These are phyloP conservation scores for Drosophila atroscutellata DNA, from an alignment of 2,888 invertebrate species.

Conservation along the genomic window DNA sequence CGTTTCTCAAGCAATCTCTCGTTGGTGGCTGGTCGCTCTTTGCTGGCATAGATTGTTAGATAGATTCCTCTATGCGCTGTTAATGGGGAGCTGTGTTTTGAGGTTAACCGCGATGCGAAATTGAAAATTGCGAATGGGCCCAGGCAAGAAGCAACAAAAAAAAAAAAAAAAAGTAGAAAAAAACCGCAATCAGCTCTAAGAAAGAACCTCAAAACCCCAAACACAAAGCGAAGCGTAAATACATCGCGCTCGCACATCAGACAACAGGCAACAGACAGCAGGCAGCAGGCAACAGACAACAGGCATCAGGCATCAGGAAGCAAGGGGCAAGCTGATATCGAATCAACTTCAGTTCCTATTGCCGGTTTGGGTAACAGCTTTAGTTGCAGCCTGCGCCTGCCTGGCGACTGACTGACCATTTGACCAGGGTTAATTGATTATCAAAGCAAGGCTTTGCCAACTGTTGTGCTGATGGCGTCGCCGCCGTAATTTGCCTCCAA, in stretches of 20 bases:
- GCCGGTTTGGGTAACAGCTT: conserved; percentile 5
- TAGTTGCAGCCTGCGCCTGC: conserved; percentile 15
- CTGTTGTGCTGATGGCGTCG: conserved; percentile 27
- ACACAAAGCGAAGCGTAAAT: conserved; percentile 18
- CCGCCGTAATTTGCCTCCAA: conserved; percentile 17
- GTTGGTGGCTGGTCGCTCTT: conserved; percentile 1
- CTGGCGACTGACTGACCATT: conserved; percentile 50
- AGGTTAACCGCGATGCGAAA: conserved; percentile 64
- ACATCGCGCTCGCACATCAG: conserved; percentile 20
- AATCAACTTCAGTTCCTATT: conserved; percentile 17
- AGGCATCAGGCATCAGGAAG: not conserved
- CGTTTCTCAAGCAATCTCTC: conserved; percentile 8
- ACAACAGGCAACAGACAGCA: not conserved
- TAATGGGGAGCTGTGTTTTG: conserved; percentile 39
- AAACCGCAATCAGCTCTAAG: conserved; percentile 47
- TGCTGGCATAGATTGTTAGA: conserved; percentile 39
- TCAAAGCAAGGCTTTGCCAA: conserved; percentile 33
- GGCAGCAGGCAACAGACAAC: not conserved
- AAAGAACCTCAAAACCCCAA: conserved; percentile 16
- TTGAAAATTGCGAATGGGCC: conserved; percentile 50
- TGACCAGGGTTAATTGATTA: conserved; percentile 79
- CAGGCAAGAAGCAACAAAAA: not conserved
- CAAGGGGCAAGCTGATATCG: conserved; percentile 33
- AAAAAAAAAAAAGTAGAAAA: not conserved
- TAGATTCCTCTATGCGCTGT: conserved; percentile 23